phyloP scores from a whole-genome alignment of 2,113 vertebrate species.

The Sapayoa aenigma region DNA sequence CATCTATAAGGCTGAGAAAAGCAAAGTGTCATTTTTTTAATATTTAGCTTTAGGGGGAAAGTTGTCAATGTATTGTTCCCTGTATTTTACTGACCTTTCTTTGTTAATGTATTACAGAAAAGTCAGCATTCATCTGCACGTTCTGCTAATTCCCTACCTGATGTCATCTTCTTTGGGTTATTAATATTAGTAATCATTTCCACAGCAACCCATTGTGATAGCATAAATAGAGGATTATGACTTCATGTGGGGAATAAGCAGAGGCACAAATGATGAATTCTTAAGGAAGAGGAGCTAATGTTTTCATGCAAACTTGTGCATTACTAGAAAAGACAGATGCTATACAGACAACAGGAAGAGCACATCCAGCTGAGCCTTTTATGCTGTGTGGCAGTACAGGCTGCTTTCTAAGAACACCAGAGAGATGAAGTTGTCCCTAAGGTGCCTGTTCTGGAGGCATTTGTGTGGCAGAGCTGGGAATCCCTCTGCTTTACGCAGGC shows the following conservation, averaged over 20 bases:
- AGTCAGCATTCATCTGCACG: conserved; percentile 16
- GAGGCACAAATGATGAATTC: conserved; percentile 38
- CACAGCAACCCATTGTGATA: conserved; percentile 53
- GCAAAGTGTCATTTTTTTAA: background rate
- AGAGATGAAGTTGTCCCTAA: background rate
- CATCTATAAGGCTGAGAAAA: background rate
- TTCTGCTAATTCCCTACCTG: conserved; percentile 50
- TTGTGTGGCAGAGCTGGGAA: background rate
- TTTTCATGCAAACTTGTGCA: background rate
- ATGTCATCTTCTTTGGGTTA: conserved; percentile 43
- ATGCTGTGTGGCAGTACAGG: background rate
- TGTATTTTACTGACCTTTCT: background rate
- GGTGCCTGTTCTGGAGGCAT: background rate
- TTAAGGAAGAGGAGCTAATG: conserved; percentile 8
- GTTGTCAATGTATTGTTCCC: background rate
- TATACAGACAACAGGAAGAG: background rate
- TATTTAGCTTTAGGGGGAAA: background rate
- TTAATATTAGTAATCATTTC: conserved; percentile 58
- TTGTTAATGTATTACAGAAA: background rate
- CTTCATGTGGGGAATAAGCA: conserved; percentile 56
- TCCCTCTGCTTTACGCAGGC: background rate
- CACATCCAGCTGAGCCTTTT: background rate
- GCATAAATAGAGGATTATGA: conserved; percentile 49
- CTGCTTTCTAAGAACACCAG: background rate
- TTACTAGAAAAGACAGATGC: background rate